Conservation (phyloP, 2,888 invertebrate genomes). For the Bursaphelenchus okinawaensis region DNA sequence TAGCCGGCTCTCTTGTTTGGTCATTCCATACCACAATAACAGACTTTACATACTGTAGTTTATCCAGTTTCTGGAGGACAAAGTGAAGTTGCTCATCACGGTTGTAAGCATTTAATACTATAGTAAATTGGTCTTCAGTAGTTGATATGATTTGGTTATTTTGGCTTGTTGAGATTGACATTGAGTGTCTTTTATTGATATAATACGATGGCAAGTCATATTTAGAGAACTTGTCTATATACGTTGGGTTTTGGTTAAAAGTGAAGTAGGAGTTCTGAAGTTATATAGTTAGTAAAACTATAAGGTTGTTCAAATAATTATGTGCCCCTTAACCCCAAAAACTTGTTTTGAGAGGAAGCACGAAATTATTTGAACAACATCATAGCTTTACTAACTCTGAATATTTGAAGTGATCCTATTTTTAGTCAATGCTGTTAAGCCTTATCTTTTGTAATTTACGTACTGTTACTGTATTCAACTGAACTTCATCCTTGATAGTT, state of each 20-base stretch:
- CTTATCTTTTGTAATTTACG: too few relatives aligned
- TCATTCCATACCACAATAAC: conserved; percentile 23
- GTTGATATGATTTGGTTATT: not conserved
- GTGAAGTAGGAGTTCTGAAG: conserved; percentile 11
- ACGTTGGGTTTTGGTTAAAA: conserved; percentile 19
- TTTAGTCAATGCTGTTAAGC: too few relatives aligned
- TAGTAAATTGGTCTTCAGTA: conserved; percentile 2
- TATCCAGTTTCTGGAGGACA: conserved; percentile 14
- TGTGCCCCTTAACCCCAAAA: too few relatives aligned
- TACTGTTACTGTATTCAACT: not conserved
- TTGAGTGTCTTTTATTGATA: not conserved
- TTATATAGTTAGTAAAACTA: conserved; percentile 1
- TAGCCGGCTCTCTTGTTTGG: conserved; percentile 10
- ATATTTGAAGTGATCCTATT: too few relatives aligned
- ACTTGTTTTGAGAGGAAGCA: too few relatives aligned
- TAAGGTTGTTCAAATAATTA: too few relatives aligned
- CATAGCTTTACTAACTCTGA: too few relatives aligned
- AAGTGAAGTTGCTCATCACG: conserved; percentile 15
- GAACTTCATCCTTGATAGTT: not conserved
- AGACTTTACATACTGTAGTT: conserved; percentile 13
- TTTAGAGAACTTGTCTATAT: conserved; percentile 5
- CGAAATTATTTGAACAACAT: too few relatives aligned
- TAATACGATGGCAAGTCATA: not conserved
- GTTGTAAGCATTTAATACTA: conserved; percentile 22
- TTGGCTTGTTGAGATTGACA: not conserved